A percentile compares a stretch with the other conserved stretches of the same genome.
These are phyloP conservation scores for Sclerurus mexicanus DNA, from an alignment of 2,113 vertebrate genomes.

Conservation along the genomic window DNA sequence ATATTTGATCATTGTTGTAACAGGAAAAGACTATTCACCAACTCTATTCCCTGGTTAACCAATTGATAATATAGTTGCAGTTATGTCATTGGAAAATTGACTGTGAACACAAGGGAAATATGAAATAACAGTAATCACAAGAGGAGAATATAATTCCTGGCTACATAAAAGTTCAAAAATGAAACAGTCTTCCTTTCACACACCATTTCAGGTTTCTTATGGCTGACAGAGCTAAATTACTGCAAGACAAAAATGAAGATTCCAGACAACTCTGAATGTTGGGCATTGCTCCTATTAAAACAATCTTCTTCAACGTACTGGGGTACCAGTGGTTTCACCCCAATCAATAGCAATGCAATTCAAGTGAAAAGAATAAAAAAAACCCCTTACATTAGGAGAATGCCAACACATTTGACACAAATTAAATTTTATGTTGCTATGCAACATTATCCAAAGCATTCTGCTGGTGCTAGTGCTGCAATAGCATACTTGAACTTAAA, in stretches of 20 bases:
- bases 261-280: not conserved
- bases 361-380: slow-evolving; percentile 2
- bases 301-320: not conserved
- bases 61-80: not conserved
- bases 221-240: not conserved
- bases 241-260: not conserved
- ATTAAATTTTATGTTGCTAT: slow-evolving; percentile 39
- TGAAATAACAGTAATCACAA: not conserved
- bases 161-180: not conserved
- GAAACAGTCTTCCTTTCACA: not conserved
- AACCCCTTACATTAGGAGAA: not conserved
- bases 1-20: not conserved
- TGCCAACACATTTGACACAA: slow-evolving; percentile 37
- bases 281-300: not conserved
- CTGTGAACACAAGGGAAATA: not conserved
- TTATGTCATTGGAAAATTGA: not conserved
- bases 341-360: not conserved
- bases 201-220: not conserved
- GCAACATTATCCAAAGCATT: slow-evolving; percentile 45
- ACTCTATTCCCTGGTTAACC: not conserved
- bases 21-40: not conserved
- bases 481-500: not conserved
- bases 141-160: not conserved
- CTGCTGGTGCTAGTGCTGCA: not conserved
- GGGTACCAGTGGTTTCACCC: not conserved